Base-by-base conservation (phyloP, 2,113 vertebrate genomes). In the Gadus chalcogrammus region DNA sequence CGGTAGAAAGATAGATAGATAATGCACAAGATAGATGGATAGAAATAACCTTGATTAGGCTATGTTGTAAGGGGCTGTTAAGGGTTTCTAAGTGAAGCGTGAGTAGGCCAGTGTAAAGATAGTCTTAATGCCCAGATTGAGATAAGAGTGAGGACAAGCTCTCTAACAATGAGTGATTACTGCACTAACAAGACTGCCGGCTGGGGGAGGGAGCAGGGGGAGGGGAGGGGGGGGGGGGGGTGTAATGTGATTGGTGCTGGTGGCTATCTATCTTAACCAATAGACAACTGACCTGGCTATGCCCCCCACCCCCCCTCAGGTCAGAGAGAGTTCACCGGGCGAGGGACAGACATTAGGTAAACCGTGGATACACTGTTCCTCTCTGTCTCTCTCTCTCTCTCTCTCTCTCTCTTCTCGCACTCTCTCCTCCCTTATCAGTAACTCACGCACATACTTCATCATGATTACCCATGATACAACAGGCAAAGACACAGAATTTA, bases 111-210 rank as follows among this genome's bases (percentile, higher is more conserved):
- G 42, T 61, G 27, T 48, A 22, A 62, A 22, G 61, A 20, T 81
- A 68, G 83, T 83, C 64, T 86, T 48, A 48, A 48, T 48, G 42
- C 42, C 42, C 81, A 88, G 84, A 85, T 73, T 83, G 84, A 81
- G 77, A 79, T 77, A 42, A 68, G 82, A 75, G 76, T 56, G 67
- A 78, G 73, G 78, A 79, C 58, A 68, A 73, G 35, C 55, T 78
- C 70, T 67, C 82, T 91, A 92, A 91, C 88, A 87, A 91, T 91
- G 91, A 93, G 64, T 87, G 88, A 92, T 92, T 83, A 88, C 84
- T 84, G 81, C 88, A 86, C 87, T 91, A 91, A 93, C 87, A 87
- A 91, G 88, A 82, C 84, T 84, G 73, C 84, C 76, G 82, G 90
- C 89, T 89, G 84, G 71, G 88, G 87, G 90, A 85, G 88, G 31